These are phyloP conservation scores for Cephalopterus ornatus DNA, from an alignment of 2,113 vertebrate species.

Conservation along the genomic window DNA sequence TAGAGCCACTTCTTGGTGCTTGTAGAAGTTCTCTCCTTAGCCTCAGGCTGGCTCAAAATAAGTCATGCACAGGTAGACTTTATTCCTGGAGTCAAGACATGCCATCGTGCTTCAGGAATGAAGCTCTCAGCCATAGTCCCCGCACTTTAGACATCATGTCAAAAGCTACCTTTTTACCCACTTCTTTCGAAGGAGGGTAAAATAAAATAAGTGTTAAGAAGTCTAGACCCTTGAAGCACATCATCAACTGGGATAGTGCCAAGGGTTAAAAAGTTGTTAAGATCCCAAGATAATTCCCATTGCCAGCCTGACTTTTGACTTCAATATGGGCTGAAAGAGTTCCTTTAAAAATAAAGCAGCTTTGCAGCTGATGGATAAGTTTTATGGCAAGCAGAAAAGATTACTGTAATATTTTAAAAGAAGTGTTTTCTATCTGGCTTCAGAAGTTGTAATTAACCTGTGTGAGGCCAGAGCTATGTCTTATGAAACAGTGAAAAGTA, in stretches of 20 bases:
- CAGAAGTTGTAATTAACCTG: constrained; percentile 36
- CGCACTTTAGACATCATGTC: neutral
- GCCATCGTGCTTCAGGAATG: neutral
- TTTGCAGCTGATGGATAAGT: neutral
- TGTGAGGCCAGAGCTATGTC: neutral
- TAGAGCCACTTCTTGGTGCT: neutral
- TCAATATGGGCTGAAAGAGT: neutral
- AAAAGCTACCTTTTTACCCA: neutral
- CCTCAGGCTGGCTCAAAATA: neutral
- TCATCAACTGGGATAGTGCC: neutral
- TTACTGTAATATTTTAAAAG: constrained; percentile 11
- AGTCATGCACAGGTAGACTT: neutral
- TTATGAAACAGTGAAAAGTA: neutral
- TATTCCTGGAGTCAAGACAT: neutral
- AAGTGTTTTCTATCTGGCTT: neutral
- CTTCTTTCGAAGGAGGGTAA: neutral
- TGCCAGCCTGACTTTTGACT: neutral
- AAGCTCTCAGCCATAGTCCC: neutral
- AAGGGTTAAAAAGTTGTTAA: neutral
- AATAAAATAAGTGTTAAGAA: neutral
- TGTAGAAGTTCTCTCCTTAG: neutral
- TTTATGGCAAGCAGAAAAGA: neutral
- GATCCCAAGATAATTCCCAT: neutral
- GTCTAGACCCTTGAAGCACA: neutral
- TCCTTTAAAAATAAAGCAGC: neutral